Percentiles rank a stretch among this genome's conserved stretches.
Evolutionary conservation across 2,113 vertebrate genomes (phyloP).

Genomic region (Anolis sagrei): DNA sequence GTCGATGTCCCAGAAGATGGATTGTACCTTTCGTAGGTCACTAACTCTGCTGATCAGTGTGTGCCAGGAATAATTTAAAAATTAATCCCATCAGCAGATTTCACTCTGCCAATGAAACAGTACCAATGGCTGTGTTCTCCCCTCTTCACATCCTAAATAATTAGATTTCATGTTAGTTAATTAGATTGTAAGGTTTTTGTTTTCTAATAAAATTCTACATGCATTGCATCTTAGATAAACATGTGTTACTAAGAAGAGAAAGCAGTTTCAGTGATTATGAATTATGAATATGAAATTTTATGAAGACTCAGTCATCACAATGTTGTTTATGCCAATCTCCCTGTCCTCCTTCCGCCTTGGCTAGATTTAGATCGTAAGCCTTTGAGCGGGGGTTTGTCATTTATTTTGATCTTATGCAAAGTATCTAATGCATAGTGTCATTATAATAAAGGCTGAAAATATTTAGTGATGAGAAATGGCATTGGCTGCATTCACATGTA

Average conservation of each 20-base stretch:
- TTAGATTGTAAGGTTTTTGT: neutral
- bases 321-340: neutral
- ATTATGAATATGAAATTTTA: slow-evolving; percentile 5
- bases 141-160: neutral
- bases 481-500: neutral
- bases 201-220: neutral
- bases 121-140: fast-evolving
- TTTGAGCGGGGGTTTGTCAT: neutral
- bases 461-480: neutral
- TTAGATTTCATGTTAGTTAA: neutral
- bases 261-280: neutral
- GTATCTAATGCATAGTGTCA: too few species aligned
- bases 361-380: neutral
- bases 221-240: slow-evolving; percentile 5
- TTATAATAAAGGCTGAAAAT: too few species aligned
- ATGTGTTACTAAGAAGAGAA: neutral
- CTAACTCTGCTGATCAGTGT: fast-evolving
- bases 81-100: neutral
- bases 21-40: neutral
- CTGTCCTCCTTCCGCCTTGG: neutral
- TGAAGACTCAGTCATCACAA: neutral
- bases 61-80: fast-evolving
- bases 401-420: neutral
- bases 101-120: neutral
- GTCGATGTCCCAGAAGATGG: fast-evolving